Evolutionary conservation across 2,797 vertebrate genomes (phyloP), one percentile per base, ranked within the genome.

Genomic region (Manis javanica): DNA sequence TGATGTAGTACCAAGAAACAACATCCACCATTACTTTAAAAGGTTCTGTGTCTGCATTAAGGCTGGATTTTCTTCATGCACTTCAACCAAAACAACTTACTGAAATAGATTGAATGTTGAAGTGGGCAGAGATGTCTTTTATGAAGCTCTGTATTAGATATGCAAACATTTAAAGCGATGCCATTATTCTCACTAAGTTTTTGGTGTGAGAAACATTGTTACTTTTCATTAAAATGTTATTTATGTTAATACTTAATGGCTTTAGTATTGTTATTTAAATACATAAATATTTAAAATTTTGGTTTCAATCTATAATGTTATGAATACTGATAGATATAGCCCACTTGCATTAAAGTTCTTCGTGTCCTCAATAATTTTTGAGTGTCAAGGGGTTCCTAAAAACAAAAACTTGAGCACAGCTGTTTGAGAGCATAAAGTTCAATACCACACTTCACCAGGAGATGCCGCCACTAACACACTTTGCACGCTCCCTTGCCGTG

Each of bases 401-500:
- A 85, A 13, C 68, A 74, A 78, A 93, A 93, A 4, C 46, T 81
- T 18, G 63, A 39, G 13, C 72, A 90, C 21, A 7, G 3, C 23
- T 19, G 19, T 77, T 89, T 74, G 7, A 51, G 68, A 66, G 18
- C 1, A 31, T 13, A 13, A 21, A 15, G 2, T 18, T 42, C 29
- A 69, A 92, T 83, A 79, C 51, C 51, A 81, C 14, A 59, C 42
- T 13, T 92, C 0, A 86, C 96, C 97, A 98, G 87, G 31, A 96
- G 97, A 87, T 96, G 97, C 19, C 95, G 8, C 92, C 46, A 93
- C 2, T 1, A 95, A 82, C 29, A 94, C 90, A 90, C 13, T 3
- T 21, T 55, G n/a, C 7, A 66, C 11, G 2, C 13, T 66, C 39
- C 23, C 24, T 5, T 11, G 23, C 24, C 0, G 0, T 4, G 23